These are phyloP conservation scores for Rhipidura dahli DNA, from an alignment of 2,113 vertebrate species.

Conservation along the genomic window DNA sequence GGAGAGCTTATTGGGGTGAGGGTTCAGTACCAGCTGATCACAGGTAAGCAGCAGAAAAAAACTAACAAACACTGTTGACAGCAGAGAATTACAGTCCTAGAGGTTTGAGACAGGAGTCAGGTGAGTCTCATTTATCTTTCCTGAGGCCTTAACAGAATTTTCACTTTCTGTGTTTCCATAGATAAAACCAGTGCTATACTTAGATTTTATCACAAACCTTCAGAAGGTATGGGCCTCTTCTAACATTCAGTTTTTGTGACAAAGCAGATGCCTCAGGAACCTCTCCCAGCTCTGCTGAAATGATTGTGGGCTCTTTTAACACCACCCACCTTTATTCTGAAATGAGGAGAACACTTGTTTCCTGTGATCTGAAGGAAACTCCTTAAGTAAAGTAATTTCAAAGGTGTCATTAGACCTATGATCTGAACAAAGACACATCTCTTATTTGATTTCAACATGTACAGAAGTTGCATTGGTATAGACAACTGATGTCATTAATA, in stretches of 20 bases:
- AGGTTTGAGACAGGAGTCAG: neutral
- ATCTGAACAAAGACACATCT: neutral
- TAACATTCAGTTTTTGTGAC: neutral
- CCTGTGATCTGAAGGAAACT: neutral
- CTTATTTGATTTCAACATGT: neutral
- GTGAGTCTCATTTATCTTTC: neutral
- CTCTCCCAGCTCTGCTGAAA: neutral
- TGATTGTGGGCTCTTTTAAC: neutral
- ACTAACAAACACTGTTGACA: accelerated
- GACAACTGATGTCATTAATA: neutral
- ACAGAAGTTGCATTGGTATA: neutral
- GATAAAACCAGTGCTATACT: neutral
- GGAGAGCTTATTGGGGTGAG: neutral
- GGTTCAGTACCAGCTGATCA: neutral
- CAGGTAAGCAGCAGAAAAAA: neutral
- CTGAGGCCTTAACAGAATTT: neutral
- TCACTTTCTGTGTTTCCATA: neutral
- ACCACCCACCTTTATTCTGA: neutral
- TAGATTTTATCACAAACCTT: neutral
- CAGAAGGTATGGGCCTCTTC: neutral
- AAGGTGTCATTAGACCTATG: neutral
- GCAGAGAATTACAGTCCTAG: neutral
- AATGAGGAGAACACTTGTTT: neutral
- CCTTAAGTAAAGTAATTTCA: neutral
- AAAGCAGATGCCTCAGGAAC: neutral